Conservation (phyloP, 2,797 vertebrate species). For the Phrynocephalus forsythii region DNA sequence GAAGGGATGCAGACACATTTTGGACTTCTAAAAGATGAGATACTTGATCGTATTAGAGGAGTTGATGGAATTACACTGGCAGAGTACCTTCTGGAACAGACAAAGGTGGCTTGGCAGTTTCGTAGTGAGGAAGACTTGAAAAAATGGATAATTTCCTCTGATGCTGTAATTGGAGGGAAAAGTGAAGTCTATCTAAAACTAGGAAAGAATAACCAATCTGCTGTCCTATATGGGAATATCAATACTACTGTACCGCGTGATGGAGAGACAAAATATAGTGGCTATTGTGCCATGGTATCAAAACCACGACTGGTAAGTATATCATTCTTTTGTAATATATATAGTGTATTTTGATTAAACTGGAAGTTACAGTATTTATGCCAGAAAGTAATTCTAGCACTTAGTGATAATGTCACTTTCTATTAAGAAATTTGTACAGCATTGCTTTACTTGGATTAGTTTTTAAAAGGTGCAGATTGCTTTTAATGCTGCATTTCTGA, state of each 20-base stretch:
- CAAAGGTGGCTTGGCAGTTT: slow-evolving; percentile 89
- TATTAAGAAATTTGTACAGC: neutral
- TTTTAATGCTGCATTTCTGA: neutral
- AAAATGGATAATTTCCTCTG: slow-evolving; percentile 89
- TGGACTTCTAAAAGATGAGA: slow-evolving; percentile 80
- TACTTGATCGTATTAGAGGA: slow-evolving; percentile 75
- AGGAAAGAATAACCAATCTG: slow-evolving; percentile 86
- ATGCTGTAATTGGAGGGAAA: slow-evolving; percentile 89
- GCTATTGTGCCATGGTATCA: slow-evolving; percentile 90
- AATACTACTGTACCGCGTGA: slow-evolving; percentile 84
- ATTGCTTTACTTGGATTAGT: neutral
- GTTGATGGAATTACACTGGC: slow-evolving; percentile 79
- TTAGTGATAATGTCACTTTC: neutral
- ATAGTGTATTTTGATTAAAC: neutral
- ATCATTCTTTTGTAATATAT: fast-evolving
- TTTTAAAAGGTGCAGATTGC: neutral
- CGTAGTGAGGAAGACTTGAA: slow-evolving; percentile 86
- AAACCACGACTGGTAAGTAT: slow-evolving; percentile 83
- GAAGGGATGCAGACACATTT: slow-evolving; percentile 84
- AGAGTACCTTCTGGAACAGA: slow-evolving; percentile 86
- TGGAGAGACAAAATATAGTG: slow-evolving; percentile 91
- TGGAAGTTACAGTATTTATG: neutral
- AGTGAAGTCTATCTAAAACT: slow-evolving; percentile 86
- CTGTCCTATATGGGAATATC: slow-evolving; percentile 88
- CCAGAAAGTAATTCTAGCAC: neutral